Evolutionary conservation across 1,140 invertebrate genomes (phyloP), one percentile per base, ranked within the genome.

Genomic region (Trachymyrmex septentrionalis): DNA sequence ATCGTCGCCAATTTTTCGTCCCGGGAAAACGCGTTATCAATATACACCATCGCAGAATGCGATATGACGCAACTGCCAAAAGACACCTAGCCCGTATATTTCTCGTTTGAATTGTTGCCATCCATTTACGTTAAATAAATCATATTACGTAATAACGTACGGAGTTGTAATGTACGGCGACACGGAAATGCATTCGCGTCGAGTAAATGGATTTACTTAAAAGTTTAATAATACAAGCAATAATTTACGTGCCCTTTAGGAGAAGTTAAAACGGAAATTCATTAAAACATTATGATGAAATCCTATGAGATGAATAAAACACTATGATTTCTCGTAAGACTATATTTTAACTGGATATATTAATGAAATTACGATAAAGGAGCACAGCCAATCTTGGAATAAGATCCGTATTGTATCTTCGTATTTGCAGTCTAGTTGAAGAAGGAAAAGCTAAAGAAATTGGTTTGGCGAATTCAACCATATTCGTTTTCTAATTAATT

Each of bases 121-220:
- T 48, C 67, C 24, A 63, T 84, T 84, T 84, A 63, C 38, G 55
- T 63, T 73, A 84, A 73, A 63, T 84, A 84, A 84, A 84, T 84
- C 69, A 75, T 34, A 84, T 73, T 75, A 75, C 80, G 69, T 71
- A 81, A 81, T 81, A 81, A 81, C 77, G 63, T 69, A 48, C 64
- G 38, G 69, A 73, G 80, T 75, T 80, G 24, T 80, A 80, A 80
- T 44, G 55, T 69, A 80, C 63, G 63, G n/a, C 77, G 24, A 59
- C 53, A 69, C 55, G 55, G 67, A 82, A 82, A 82, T 24, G 53
- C 55, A 82, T 61, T 27, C 53, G 80, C 34, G 34, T 38, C 53
- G 80, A 75, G 69, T 84, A 84, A 82, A 30, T 84, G 55, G 67
- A 84, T 84, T 84, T 71, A 57, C 78, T 81, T 75, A 75, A 73